Evolutionary conservation across 2,888 invertebrate genomes (phyloP), one percentile per base, ranked within the genome.

Genomic region (Drosophila testacea): DNA sequence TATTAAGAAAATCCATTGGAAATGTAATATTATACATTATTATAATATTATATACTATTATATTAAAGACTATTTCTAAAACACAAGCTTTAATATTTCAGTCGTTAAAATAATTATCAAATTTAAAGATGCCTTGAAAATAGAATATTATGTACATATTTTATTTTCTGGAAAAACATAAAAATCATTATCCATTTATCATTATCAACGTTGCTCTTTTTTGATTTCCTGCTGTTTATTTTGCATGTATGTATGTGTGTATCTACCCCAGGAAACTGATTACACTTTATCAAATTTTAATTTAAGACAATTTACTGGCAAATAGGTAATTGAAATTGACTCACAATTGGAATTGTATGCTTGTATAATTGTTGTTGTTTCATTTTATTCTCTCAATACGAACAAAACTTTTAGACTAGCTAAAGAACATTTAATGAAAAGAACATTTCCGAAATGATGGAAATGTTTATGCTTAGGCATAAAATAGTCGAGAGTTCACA

Each of bases 261-360:
- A 16, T 16, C 16, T 16, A 16, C 16, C 56, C 28, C 62, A 28
- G 28, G 42, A 57, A 77, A 68, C 72, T 69, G 54, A 79, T 72
- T 69, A 64, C 61, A 52, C 72, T 78, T 80, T 67, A 78, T 80
- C 77, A 80, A 72, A 69, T 59, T 72, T 66, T 61, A 66, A 69
- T 69, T 78, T 66, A 41, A 57, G 51, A 54, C 65, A 65, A 38
- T 75, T 56, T 61, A 42, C 52, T 34, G 38, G 77, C 77, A 69
- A 79, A 62, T 70, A 28, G 75, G 42, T 74, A 70, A 74, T 76
- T 76, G 60, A 61, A 76, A 77, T 77, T 56, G 46, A 39, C 67
- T 56, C 47, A 51, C 42, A 62, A 22, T 22, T 22, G 22, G 47
- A 39, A 47, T 10, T 36, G 30, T 55, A 42, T 56, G 28, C 22